Percentiles rank a stretch among this genome's conserved stretches.
phyloP scores from a whole-genome alignment of 2,113 vertebrate species.

The Myanophis thanlyinensis region DNA sequence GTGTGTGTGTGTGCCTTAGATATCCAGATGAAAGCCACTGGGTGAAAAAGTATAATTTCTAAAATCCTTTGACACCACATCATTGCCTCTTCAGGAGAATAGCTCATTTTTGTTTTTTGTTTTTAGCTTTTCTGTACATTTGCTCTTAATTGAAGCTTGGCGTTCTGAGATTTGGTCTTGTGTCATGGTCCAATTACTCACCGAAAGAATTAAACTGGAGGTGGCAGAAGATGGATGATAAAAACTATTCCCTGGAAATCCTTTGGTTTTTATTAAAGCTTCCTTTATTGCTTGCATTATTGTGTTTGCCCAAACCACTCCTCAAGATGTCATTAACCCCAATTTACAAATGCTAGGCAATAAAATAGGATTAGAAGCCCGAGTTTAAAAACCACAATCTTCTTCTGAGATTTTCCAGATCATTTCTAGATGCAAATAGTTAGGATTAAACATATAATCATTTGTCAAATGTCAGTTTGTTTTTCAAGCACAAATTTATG shows the following conservation, averaged over 20 bases:
- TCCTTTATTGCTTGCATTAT: conserved; percentile 58
- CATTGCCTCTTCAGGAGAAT: not conserved
- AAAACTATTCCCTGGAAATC: conserved; percentile 63
- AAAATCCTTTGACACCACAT: conserved; percentile 45
- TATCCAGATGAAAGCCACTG: not conserved
- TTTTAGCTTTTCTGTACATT: conserved; percentile 55
- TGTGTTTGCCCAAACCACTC: conserved; percentile 63
- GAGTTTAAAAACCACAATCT: conserved; percentile 50
- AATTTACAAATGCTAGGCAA: conserved; percentile 59
- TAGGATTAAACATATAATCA: not conserved
- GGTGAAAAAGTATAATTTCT: conserved; percentile 33
- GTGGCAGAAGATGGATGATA: conserved; percentile 44
- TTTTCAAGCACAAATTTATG: not conserved
- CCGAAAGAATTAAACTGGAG: conserved; percentile 57
- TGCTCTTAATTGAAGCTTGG: conserved; percentile 56
- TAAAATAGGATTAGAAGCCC: conserved; percentile 49
- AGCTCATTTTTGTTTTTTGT: not conserved
- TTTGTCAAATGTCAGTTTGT: not conserved
- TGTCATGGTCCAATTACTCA: conserved; percentile 62
- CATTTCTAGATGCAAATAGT: not conserved
- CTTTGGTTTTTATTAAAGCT: conserved; percentile 53
- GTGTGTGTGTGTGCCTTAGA: not conserved
- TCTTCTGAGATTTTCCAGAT: conserved; percentile 32
- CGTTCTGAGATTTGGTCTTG: conserved; percentile 57
- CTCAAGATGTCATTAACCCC: conserved; percentile 63